Conservation (phyloP, 2,888 invertebrate species). For the Drosophila planitibia region DNA sequence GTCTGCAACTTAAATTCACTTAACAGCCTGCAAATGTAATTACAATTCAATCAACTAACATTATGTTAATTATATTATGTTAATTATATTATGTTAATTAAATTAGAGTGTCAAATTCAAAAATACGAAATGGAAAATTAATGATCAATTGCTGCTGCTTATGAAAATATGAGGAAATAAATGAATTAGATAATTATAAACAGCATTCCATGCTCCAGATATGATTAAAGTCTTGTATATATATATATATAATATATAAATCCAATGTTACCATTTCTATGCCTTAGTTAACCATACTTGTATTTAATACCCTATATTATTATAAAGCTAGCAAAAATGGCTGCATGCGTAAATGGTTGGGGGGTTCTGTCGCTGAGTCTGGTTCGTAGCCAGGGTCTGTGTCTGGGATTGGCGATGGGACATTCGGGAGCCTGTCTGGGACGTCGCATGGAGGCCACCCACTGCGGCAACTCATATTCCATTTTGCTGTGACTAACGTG, state of each 20-base stretch:
- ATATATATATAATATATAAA: neutral
- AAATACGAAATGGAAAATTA: neutral
- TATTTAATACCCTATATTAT: conserved; percentile 39
- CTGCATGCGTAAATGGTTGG: conserved; percentile 48
- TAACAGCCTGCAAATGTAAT: neutral
- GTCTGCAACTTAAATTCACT: neutral
- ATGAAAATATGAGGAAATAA: neutral
- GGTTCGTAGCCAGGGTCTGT: conserved; percentile 1
- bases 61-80: neutral
- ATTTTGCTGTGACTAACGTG: conserved; percentile 36
- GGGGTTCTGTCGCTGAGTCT: conserved; percentile 8
- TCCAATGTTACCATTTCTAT: neutral
- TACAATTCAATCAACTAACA: neutral
- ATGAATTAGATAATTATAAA: neutral
- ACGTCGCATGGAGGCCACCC: conserved; percentile 13
- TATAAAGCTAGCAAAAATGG: conserved; percentile 54
- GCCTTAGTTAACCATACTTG: neutral
- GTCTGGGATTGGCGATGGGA: neutral
- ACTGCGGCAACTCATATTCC: conserved; percentile 20
- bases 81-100: neutral
- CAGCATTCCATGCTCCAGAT: neutral
- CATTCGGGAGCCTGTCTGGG: conserved; percentile 22
- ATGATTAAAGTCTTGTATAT: neutral
- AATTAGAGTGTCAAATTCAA: neutral
- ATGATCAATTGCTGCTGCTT: neutral